Conservation (phyloP, 2,797 vertebrate species). For the Carduelis carduelis region DNA sequence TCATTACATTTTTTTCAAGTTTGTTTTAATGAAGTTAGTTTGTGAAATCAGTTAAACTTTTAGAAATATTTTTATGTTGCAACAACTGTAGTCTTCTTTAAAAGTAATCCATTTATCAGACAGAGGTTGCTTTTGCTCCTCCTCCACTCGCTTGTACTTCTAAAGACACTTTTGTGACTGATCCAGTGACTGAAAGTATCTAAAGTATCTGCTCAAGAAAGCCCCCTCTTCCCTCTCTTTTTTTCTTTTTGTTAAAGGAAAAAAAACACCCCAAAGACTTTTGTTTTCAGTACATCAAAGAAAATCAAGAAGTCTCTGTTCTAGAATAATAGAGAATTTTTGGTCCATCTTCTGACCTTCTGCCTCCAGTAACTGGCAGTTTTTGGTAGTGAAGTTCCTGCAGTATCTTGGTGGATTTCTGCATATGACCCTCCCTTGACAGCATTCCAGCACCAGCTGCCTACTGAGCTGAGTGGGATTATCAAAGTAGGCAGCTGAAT, state of each 20-base stretch:
- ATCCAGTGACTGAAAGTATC: background rate
- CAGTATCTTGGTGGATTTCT: background rate
- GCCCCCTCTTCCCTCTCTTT: rapidly evolving
- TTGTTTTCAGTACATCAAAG: background rate
- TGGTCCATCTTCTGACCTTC: background rate
- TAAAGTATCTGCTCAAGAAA: background rate
- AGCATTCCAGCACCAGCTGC: background rate
- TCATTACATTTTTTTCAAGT: background rate
- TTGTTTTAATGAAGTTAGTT: background rate
- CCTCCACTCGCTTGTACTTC: background rate
- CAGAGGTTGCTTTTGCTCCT: background rate
- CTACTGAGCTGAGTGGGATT: background rate
- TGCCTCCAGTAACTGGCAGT: background rate
- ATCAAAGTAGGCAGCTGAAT: background rate
- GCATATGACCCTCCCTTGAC: background rate
- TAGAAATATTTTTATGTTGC: background rate
- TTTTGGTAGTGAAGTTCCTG: background rate
- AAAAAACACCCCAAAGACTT: background rate
- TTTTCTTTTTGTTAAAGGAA: rapidly evolving
- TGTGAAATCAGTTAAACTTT: background rate
- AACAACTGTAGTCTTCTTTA: background rate
- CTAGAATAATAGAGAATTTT: background rate
- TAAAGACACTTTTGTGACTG: background rate
- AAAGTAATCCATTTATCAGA: background rate
- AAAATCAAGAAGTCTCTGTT: background rate